Base-by-base conservation (phyloP, 2,113 vertebrate species). In the Clarias macrocephalus region DNA sequence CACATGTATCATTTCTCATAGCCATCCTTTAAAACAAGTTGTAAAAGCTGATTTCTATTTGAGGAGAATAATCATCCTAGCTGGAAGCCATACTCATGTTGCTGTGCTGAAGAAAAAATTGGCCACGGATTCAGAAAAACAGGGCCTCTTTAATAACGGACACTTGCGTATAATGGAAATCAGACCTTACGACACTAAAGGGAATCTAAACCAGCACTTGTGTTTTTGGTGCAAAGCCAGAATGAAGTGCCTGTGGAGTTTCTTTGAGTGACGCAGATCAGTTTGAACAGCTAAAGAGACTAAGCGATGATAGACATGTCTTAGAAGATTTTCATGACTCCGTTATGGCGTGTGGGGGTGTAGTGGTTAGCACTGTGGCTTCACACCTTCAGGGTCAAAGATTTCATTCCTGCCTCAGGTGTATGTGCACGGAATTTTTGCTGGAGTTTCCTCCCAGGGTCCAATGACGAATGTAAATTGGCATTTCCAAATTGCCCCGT, bases 231-330 rank as follows among this genome's bases (percentile, higher is more conserved):
- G 68, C 18, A 37, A 11, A 52, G 68, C 80, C 28, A 48, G 5
- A 25, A 15, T 52, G 57, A 57, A 48, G 72, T 75, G 42, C 59
- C 66, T 63, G 19, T 56, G 80, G 62, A 52, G 56, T n/a, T 37
- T 56, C 60, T 42, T 6, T 65, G 76, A 30, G 13, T 72, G 52
- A 12, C 54, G 37, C 42, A 56, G 28, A 65, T 82, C 18, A 79
- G 72, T 54, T 62, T 60, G 23, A 59, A 30, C 54, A 70, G 68
- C 11, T 86, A 48, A 56, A 88, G 72, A 63, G 72, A 81, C 33
- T 52, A 2, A 83, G 72, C 72, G 30, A 82, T 70, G 7, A 25
- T 54, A 52, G 85, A 25, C n/a, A 72, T 84, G 7, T n/a, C 72
- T 80, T 37, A 76, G 72, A 85, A 70, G 33, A 25, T 28, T 54